A percentile compares a stretch with the other conserved stretches of the same genome.
phyloP scores from a whole-genome alignment of 2,888 invertebrate genomes.

The Fragum fragum region DNA sequence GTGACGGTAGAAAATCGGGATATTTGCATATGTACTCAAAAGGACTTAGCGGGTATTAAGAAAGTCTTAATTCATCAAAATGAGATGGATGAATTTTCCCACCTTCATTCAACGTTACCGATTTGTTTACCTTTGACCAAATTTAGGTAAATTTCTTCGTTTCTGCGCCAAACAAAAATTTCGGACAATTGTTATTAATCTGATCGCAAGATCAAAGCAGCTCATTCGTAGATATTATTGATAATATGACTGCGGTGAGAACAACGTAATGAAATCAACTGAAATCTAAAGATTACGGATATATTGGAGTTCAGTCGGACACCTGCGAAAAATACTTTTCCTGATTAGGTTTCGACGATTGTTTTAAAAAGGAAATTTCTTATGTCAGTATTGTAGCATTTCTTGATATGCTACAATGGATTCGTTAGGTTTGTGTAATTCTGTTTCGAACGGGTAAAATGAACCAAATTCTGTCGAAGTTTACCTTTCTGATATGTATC shows the following conservation, averaged over 20 bases:
- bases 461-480: no score
- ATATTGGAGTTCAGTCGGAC: no score
- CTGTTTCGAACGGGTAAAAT: no score
- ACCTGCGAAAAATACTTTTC: no score
- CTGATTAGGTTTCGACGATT: no score
- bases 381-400: no score
- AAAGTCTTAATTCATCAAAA: slow-evolving; percentile 28
- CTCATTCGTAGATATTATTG: neutral
- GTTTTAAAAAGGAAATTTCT: no score
- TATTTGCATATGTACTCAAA: slow-evolving; percentile 34
- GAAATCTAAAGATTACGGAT: no score
- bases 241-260: slow-evolving; percentile 13
- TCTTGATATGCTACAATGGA: no score
- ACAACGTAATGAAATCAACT: slow-evolving; percentile 1
- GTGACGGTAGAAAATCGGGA: slow-evolving; percentile 15
- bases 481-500: no score
- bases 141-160: slow-evolving; percentile 18
- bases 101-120: slow-evolving; percentile 3
- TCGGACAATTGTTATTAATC: slow-evolving; percentile 7
- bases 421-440: no score
- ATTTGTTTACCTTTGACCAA: neutral
- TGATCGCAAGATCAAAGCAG: slow-evolving; percentile 12
- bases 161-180: slow-evolving; percentile 5
- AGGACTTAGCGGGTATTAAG: slow-evolving; percentile 30
- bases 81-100: slow-evolving; percentile 9